A percentile compares a stretch with the other conserved stretches of the same genome.
phyloP scores from a whole-genome alignment of 2,113 vertebrate species.

The Corvus cornix region DNA sequence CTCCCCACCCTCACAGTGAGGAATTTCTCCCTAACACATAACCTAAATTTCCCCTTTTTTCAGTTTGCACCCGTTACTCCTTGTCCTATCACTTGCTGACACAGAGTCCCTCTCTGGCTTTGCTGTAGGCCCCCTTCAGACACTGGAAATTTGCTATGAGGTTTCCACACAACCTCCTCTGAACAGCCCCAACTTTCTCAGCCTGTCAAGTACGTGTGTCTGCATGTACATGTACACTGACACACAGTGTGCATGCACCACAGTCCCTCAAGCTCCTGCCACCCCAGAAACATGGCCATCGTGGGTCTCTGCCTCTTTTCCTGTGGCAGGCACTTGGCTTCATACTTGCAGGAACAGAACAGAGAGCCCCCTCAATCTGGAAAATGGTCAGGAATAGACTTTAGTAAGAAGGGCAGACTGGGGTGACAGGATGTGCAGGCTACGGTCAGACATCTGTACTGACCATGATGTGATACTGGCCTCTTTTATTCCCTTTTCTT shows the following conservation, averaged over 20 bases:
- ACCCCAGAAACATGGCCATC: rapidly evolving
- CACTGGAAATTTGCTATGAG: neutral
- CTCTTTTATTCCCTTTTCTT: neutral
- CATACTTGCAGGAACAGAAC: rapidly evolving
- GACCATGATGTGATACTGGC: neutral
- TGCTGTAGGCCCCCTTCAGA: neutral
- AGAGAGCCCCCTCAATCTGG: too few relatives aligned
- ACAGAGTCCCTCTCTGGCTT: neutral
- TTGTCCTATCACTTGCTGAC: neutral
- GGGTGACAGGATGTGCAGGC: rapidly evolving
- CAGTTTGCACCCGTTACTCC: neutral
- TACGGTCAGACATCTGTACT: rapidly evolving
- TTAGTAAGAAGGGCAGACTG: neutral
- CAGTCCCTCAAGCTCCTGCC: neutral
- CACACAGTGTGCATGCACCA: rapidly evolving
- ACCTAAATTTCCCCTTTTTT: neutral
- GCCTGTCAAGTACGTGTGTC: neutral
- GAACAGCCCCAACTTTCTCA: neutral
- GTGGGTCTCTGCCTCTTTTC: neutral
- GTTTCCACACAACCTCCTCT: neutral
- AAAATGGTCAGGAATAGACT: neutral
- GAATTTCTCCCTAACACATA: neutral
- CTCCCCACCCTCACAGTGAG: neutral
- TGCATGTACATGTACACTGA: neutral
- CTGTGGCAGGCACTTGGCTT: neutral